Base-by-base conservation (phyloP, 2,888 invertebrate genomes). In the Brachypterus glaber region DNA sequence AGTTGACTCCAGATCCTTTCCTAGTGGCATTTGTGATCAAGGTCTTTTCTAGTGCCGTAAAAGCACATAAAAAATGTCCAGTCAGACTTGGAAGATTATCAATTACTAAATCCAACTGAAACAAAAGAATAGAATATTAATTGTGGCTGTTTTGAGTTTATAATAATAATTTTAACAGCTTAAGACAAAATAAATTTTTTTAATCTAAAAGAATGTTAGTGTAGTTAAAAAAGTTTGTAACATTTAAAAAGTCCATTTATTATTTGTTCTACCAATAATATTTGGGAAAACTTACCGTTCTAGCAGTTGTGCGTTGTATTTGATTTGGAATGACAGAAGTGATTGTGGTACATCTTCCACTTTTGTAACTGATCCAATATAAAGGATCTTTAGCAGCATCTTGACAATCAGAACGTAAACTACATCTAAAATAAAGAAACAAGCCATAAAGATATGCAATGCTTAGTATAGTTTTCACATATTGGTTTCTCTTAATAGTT, bases 331-430 rank as follows among this genome's bases (percentile, higher is more conserved):
- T 81, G 40, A 96, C 93, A 58, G 81, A 82, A 16, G 91, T 90
- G 55, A 96, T 95, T 40, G 89, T 89, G 12, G 95, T 93, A 66
- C 96, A 96, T 58, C 91, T 82, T n/a, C 91, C 90, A 59, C 90
- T 92, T 61, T 89, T 91, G 68, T 95, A 96, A 35, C 91, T 87
- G 56, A 96, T 87, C 96, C 96, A 96, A 62, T 91, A 89, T 31
- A 92, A 70, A 2, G 89, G 87, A 70, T 92, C 89, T 62, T 87
- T 84, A 29, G 89, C 89, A 49, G 90, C 88, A 57, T 89, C 89
- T 59, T 87, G 85, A 64, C 96, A 96, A 60, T 87, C 89, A 36
- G 87, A 86, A 46, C 89, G 77, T 41, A 92, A 71, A 55, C 89
- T 92, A 67, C 96, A 96, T 58, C 77, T 78, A 60, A 35, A 51